phyloP scores from a whole-genome alignment of 2,113 vertebrate species.

The Casuarius casuarius region DNA sequence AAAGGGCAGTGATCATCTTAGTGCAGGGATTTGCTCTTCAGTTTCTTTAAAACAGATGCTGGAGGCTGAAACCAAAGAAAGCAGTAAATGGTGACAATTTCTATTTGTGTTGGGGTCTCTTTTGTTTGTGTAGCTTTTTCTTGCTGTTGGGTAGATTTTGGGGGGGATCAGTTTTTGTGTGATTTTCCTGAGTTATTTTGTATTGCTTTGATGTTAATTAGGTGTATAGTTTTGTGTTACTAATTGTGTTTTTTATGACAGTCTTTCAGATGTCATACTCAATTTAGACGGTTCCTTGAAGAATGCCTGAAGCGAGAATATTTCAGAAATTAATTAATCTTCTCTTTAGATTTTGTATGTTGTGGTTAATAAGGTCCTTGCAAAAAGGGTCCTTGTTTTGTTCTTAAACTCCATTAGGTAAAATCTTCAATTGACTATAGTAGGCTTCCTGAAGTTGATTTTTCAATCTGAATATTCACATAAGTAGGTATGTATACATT shows the following conservation, averaged over 20 bases:
- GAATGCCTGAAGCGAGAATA: neutral
- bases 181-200: neutral
- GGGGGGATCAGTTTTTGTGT: neutral
- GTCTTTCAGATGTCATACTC: neutral
- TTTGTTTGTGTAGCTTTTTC: neutral
- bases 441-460: neutral
- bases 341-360: neutral
- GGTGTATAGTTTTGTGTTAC: neutral
- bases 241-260: neutral
- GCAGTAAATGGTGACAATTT: neutral
- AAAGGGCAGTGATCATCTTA: neutral
- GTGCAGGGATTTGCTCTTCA: neutral
- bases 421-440: neutral
- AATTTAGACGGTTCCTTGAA: neutral
- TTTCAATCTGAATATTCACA: neutral
- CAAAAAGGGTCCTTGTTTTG: neutral
- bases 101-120: neutral
- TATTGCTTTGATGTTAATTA: neutral
- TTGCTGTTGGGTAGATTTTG: neutral
- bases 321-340: neutral
- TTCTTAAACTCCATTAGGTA: neutral
- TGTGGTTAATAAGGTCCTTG: neutral
- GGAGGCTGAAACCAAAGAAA: neutral
- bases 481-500: neutral
- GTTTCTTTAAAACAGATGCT: neutral